Conservation (phyloP, 2,888 invertebrate genomes). For the Trissolcus japonicus region DNA sequence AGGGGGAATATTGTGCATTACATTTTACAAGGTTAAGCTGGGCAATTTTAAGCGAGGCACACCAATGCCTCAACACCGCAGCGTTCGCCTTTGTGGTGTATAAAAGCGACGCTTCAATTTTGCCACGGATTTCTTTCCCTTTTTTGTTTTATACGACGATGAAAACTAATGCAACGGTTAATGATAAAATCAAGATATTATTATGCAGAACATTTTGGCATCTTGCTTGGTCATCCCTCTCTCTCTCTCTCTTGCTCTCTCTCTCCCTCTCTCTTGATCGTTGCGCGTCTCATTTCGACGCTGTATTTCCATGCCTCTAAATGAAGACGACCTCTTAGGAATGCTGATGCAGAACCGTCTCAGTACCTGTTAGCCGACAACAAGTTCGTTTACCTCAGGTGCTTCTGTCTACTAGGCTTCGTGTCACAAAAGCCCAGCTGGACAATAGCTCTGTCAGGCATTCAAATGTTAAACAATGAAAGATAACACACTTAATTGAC, state of each 20-base stretch:
- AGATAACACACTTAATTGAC: conserved; percentile 21
- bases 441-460: conserved; percentile 39
- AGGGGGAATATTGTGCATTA: no score
- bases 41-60: no score
- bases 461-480: conserved; percentile 35
- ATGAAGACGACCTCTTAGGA: conserved; percentile 58
- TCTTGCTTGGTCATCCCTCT: conserved; percentile 36
- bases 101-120: background rate
- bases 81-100: no score
- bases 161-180: conserved; percentile 25
- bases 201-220: conserved; percentile 50
- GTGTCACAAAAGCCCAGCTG: conserved; percentile 50
- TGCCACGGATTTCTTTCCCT: background rate
- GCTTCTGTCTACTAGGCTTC: conserved; percentile 51
- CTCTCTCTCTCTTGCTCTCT: conserved; percentile 45
- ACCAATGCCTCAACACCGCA: no score
- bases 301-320: conserved; percentile 57
- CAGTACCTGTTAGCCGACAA: conserved; percentile 57
- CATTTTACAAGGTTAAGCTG: no score
- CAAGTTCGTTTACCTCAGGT: conserved; percentile 55
- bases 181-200: conserved; percentile 51
- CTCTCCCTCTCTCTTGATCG: conserved; percentile 44
- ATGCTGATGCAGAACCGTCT: conserved; percentile 56
- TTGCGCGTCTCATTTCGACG: conserved; percentile 57
- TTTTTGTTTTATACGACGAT: background rate